Base-by-base conservation (phyloP, 1,140 invertebrate genomes). In the Forficula auricularia region DNA sequence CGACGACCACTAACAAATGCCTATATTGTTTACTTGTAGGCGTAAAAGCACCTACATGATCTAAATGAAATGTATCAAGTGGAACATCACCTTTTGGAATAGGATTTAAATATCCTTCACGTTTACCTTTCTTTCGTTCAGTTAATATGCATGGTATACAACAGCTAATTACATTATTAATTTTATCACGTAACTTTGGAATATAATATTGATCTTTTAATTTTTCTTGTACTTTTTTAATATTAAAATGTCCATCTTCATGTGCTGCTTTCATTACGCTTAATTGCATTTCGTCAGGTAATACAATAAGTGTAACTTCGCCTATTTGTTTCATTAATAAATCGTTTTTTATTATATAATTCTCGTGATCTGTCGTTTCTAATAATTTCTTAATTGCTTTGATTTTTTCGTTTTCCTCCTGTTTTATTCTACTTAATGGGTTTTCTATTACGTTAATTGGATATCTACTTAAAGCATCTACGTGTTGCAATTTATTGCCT, bases 281-380 rank as follows among this genome's bases (percentile, higher is more conserved):
- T 46, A 43, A 8, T 43, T 57, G n/a, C 31, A 19, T 16, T 36
- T 30, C 13, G 52, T 52, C 4, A 55, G 51, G 43, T 47, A 56
- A 56, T 50, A 32, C 43, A 48, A 42, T 48, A 48, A 44, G 58
- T 63, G n/a, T n/a, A n/a, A n/a, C 42, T 15, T 19, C 18, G 60
- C 61, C 0, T 56, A 62, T 3, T 59, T 37, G 43, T 36, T 37
- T 27, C 13, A 18, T 36, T 3, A 48, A 2, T 7, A 38, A 31
- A 38, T 43, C 47, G 18, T 48, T 39, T 15, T 13, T 34, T 15
- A 45, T 9, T 31, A 41, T 22, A 19, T 35, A 48, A 2, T 39
- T 19, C 1, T 34, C 10, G 16, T 15, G 19, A 1, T 20, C 15
- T 34, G 14, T n/a, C 10, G 31, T 34, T 41, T 36, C 36, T 20